Evolutionary conservation across 2,888 invertebrate genomes (phyloP).

Genomic region (Sycophila texana): DNA sequence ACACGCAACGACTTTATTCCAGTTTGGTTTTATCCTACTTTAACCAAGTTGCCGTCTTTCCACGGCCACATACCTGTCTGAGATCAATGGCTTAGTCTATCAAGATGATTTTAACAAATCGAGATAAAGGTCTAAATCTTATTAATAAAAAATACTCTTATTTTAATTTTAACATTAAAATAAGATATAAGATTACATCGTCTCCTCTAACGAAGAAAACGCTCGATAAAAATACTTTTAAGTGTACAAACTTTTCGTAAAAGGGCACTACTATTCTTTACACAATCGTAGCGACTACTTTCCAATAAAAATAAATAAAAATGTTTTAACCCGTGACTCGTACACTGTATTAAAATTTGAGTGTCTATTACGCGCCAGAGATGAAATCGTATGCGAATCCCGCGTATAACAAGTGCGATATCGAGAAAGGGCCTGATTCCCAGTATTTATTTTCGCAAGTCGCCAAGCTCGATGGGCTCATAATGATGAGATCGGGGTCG

Average conservation of each 20-base stretch:
- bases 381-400: no score
- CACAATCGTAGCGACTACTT: no score
- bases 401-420: no score
- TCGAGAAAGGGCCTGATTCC: constrained; percentile 2
- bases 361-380: no score
- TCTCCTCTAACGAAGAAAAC: no score
- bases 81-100: constrained; percentile 16
- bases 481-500: constrained; percentile 51
- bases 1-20: constrained; percentile 49
- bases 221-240: no score
- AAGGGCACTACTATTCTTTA: no score
- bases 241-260: no score
- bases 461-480: constrained; percentile 19
- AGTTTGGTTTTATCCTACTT: constrained; percentile 25
- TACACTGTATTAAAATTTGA: no score
- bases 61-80: constrained; percentile 16
- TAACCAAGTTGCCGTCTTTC: constrained; percentile 26
- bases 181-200: no score
- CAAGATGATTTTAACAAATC: constrained; percentile 36
- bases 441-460: constrained; percentile 38
- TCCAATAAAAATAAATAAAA: no score
- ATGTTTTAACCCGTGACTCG: no score
- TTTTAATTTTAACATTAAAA: not conserved
- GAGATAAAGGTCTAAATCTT: constrained; percentile 11
- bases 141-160: constrained; percentile 29